These are phyloP conservation scores for Drosophila orosa DNA, from an alignment of 1,140 invertebrate genomes.

Conservation along the genomic window DNA sequence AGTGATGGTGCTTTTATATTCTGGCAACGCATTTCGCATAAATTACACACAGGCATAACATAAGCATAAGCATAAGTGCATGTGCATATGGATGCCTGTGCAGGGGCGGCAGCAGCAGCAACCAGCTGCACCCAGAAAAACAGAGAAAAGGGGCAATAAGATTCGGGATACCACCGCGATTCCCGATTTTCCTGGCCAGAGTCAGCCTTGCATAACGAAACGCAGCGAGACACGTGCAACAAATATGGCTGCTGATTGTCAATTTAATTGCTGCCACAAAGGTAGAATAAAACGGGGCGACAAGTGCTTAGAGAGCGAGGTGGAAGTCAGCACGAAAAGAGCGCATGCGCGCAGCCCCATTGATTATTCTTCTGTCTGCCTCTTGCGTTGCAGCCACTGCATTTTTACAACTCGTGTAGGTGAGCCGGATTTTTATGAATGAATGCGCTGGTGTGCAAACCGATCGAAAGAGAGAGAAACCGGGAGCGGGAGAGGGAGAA, in stretches of 20 bases:
- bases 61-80: slow-evolving; percentile 18
- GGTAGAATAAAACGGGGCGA: slow-evolving; percentile 26
- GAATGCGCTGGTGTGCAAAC: slow-evolving; percentile 59
- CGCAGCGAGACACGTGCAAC: slow-evolving; percentile 59
- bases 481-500: slow-evolving; percentile 15
- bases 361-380: slow-evolving; percentile 9
- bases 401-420: slow-evolving; percentile 80
- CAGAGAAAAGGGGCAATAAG: slow-evolving; percentile 66
- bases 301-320: slow-evolving; percentile 54
- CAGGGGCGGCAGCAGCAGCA: slow-evolving; percentile 27
- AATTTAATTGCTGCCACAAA: slow-evolving; percentile 51
- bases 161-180: slow-evolving; percentile 47
- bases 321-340: slow-evolving; percentile 44
- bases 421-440: slow-evolving; percentile 81
- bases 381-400: slow-evolving; percentile 31
- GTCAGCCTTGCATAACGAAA: slow-evolving; percentile 78
- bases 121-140: slow-evolving; percentile 63
- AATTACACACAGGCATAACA: slow-evolving; percentile 52
- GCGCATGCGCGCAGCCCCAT: slow-evolving; percentile 60
- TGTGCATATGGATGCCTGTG: slow-evolving; percentile 11
- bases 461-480: slow-evolving; percentile 7
- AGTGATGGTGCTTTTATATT: slow-evolving; percentile 62
- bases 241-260: slow-evolving; percentile 71
- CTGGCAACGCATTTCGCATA: slow-evolving; percentile 80
- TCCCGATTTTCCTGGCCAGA: slow-evolving; percentile 34